phyloP scores from a whole-genome alignment of 2,797 vertebrate genomes.

The Pteronotus mesoamericanus region DNA sequence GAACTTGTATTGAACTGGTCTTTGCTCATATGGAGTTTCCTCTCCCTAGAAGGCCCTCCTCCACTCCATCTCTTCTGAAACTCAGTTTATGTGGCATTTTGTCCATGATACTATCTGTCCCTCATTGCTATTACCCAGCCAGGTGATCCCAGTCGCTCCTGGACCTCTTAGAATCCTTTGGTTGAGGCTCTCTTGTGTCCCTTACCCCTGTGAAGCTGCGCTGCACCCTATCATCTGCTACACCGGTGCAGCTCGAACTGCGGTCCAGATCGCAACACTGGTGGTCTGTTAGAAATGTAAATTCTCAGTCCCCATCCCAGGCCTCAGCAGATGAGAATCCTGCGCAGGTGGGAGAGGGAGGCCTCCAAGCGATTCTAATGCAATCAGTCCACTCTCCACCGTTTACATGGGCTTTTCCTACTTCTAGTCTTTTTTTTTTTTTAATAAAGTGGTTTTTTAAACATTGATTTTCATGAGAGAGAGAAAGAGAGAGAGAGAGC shows the following conservation, averaged over 20 bases:
- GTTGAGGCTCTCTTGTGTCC: neutral
- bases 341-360: neutral
- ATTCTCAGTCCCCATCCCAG: neutral
- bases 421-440: no score
- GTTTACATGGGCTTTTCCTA: neutral
- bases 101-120: neutral
- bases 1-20: neutral
- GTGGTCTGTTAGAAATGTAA: neutral
- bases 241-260: neutral
- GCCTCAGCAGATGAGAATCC: neutral
- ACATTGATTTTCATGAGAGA: no score
- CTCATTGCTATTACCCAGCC: neutral
- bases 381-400: neutral
- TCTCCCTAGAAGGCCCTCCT: neutral
- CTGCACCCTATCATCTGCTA: neutral
- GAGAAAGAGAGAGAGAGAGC: no score
- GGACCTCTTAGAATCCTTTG: neutral
- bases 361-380: neutral
- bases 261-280: neutral
- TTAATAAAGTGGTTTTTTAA: no score
- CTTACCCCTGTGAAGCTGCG: neutral
- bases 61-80: neutral
- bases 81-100: neutral
- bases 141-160: neutral
- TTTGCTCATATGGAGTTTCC: neutral